Evolutionary conservation across 2,113 vertebrate species (phyloP), one percentile per base, ranked within the genome.

Genomic region (Pelmatolapia mariae): DNA sequence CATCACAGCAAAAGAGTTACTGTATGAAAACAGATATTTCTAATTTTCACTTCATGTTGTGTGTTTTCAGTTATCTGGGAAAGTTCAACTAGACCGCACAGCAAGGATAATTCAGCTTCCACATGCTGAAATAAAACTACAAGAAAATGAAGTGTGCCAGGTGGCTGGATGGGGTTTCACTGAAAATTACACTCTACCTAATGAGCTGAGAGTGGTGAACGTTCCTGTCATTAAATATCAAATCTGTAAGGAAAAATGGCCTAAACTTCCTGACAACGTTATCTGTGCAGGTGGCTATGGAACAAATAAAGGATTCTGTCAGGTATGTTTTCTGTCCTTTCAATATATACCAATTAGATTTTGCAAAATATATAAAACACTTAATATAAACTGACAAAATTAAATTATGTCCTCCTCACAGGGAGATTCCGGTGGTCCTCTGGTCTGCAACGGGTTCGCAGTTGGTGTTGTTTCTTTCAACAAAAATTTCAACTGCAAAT

Each of bases 181-280:
- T 47, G 43, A 50, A 76, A 76, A 29, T 47, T 0, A 3, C 61
- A 2, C 3, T 47, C 71, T 0, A 47, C 22, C 43, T 26, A 16
- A 29, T 19, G 40, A 76, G 43, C 71, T 76, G 43, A 76, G 43
- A 29, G 43, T 76, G 40, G 43, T 8, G 71, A 0, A 50, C 0
- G 71, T 76, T 18, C 0, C 4, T 19, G 24, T 76, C 24, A 50
- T 76, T 29, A 0, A 29, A 18, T 0, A 15, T 45, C 13, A 26
- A 73, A 10, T 73, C 38, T 63, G 59, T 63, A 12, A 63, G 18
- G 0, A 36, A 63, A 63, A 63, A 0, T 63, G 59, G 59, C 10
- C 10, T 36, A 0, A n/a, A 0, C 59, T 63, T 63, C 59, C 59
- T 0, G 0, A 61, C 0, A 61, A 61, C 0, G 18, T 36, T 36